Evolutionary conservation across 2,113 vertebrate species (phyloP).

Genomic region (Prunella fulvescens): DNA sequence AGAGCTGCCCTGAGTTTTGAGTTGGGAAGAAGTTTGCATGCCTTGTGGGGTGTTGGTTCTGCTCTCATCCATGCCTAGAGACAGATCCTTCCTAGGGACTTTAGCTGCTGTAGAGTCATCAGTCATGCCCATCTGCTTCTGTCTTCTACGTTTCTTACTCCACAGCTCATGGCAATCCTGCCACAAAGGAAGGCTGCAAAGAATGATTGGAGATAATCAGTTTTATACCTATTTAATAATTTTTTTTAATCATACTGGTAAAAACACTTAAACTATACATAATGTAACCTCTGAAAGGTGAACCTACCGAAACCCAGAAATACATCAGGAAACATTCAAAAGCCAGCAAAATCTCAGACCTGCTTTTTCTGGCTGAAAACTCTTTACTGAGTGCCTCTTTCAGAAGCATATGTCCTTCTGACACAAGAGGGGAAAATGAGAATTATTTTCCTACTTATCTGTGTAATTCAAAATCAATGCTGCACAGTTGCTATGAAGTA

Average conservation of each 20-base stretch:
- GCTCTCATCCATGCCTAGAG: slow-evolving; percentile 91
- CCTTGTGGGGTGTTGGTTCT: slow-evolving; percentile 95
- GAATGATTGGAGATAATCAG: background rate
- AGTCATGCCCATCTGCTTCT: slow-evolving; percentile 92
- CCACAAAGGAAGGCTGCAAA: slow-evolving; percentile 91
- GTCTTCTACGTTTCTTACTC: slow-evolving; percentile 96
- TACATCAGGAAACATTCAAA: background rate
- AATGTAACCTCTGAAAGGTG: background rate
- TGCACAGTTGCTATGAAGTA: background rate
- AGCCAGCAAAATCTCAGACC: background rate
- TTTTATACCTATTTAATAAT: background rate
- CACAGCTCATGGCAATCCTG: slow-evolving; percentile 98
- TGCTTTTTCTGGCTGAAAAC: background rate
- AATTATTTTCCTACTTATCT: background rate
- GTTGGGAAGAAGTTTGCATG: slow-evolving; percentile 78
- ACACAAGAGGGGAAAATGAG: background rate
- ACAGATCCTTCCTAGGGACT: slow-evolving; percentile 89
- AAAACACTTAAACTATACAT: background rate
- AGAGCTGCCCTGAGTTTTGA: slow-evolving; percentile 82
- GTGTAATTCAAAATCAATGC: background rate
- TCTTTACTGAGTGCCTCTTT: background rate
- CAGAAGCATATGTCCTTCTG: background rate
- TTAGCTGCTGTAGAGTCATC: slow-evolving; percentile 88
- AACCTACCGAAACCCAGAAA: background rate
- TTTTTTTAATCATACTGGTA: background rate